Evolutionary conservation across 2,888 invertebrate species (phyloP).

Genomic region (Drymonia ruficornis): DNA sequence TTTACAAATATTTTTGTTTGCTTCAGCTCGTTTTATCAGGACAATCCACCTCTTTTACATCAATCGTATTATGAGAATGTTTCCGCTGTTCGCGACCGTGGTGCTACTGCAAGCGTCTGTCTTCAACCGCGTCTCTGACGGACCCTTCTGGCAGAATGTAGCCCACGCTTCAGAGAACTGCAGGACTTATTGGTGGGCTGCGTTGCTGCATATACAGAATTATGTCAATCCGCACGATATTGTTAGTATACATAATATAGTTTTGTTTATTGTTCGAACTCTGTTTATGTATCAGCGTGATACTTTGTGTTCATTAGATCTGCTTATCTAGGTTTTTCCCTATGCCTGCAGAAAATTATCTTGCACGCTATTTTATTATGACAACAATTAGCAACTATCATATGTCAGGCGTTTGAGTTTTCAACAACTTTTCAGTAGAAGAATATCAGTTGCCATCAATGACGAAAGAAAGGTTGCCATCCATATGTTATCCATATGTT

Average conservation of each 20-base stretch:
- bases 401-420: too few species aligned
- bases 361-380: too few species aligned
- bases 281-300: too few species aligned
- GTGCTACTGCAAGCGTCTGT: slow-evolving; percentile 55
- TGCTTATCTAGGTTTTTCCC: too few species aligned
- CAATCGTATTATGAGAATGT: slow-evolving; percentile 57
- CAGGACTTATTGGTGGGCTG: slow-evolving; percentile 75
- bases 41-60: slow-evolving; percentile 54
- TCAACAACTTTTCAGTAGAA: too few species aligned
- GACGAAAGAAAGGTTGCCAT: too few species aligned
- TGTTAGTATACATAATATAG: slow-evolving; percentile 36
- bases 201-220: slow-evolving; percentile 78
- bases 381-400: too few species aligned
- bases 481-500: slow-evolving; percentile 16
- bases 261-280: too few species aligned
- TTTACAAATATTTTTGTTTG: background rate
- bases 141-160: slow-evolving; percentile 71
- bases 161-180: slow-evolving; percentile 60
- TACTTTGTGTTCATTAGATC: background rate
- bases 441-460: background rate
- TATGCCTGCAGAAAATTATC: too few species aligned
- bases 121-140: slow-evolving; percentile 54
- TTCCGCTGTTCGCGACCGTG: slow-evolving; percentile 55
- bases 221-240: slow-evolving; percentile 57
- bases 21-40: slow-evolving; percentile 55